Conservation (phyloP, 2,888 invertebrate species). For the Chironomus tentans region DNA sequence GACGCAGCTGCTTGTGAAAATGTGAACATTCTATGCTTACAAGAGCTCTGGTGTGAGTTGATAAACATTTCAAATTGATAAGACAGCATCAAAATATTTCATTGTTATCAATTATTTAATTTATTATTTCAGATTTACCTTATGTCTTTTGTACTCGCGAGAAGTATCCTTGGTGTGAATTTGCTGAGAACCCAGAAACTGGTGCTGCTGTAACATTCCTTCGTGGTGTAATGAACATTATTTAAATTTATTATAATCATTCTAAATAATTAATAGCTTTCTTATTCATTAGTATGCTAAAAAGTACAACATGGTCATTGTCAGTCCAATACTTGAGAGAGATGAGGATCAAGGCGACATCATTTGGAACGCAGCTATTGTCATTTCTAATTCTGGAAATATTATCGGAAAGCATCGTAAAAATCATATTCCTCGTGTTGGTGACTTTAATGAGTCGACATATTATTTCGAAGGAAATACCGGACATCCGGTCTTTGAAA, state of each 20-base stretch:
- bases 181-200: constrained; percentile 76
- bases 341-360: constrained; percentile 70
- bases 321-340: constrained; percentile 89
- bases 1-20: constrained; percentile 64
- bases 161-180: constrained; percentile 87
- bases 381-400: constrained; percentile 76
- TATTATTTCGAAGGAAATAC: constrained; percentile 86
- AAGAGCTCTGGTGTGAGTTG: constrained; percentile 91
- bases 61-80: no score
- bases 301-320: constrained; percentile 80
- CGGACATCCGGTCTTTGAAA: constrained; percentile 89
- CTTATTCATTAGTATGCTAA: constrained; percentile 53
- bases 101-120: constrained; percentile 26
- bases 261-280: constrained; percentile 55
- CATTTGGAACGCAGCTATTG: constrained; percentile 91
- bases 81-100: background rate
- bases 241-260: background rate
- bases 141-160: constrained; percentile 86
- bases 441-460: constrained; percentile 94
- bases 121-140: constrained; percentile 69
- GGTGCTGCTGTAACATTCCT: constrained; percentile 79
- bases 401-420: constrained; percentile 92
- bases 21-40: constrained; percentile 85
- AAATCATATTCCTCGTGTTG: constrained; percentile 95
- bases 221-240: constrained; percentile 46